Evolutionary conservation across 1,140 invertebrate genomes (phyloP), one percentile per base, ranked within the genome.

Genomic region (Protaetia brevitarsis): DNA sequence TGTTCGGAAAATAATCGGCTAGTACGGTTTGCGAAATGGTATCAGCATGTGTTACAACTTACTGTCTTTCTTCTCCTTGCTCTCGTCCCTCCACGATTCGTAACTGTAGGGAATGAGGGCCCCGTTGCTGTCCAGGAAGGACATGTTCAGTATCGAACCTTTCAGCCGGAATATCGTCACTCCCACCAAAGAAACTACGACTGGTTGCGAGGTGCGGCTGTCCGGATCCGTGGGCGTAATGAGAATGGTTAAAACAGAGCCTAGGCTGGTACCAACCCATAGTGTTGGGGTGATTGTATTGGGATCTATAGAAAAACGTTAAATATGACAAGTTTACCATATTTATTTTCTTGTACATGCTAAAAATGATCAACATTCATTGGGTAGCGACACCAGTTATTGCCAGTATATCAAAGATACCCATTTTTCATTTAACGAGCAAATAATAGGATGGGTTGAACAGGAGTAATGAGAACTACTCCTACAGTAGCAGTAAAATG

Each of bases 211-310:
- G 73, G 88, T 85, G 75, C 95, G 82, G 73, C 93, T 90, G 73
- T 90, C 89, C 66, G 86, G 80, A 68, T 90, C 86, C 65, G 95
- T 94, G 73, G 96, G 85, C 77, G 86, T 92, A 72, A 97, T 88
- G 77, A 91, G 88, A 78, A 98, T 89, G 58, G 94, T 94, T 73
- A 98, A 85, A 76, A 98, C 92, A 51, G 95, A 97, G 71, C 96
- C 96, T 73, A 95, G 84, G 81, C 93, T 96, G 65, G 96, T 98
- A 72, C 96, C 96, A 72, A 97, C 90, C 96, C 95, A 98, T 69
- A 98, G 81, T 71, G 94, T 96, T 69, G 95, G 94, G 77, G 86
- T 76, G 82, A 80, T 83, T 80, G 79, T 82, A 80, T 81, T 81
- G 3, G 88, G 87, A 83, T 95, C 94, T 95, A 78, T 29, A 68